Conservation (phyloP, 2,797 vertebrate genomes). For the Hylomyscus alleni region DNA sequence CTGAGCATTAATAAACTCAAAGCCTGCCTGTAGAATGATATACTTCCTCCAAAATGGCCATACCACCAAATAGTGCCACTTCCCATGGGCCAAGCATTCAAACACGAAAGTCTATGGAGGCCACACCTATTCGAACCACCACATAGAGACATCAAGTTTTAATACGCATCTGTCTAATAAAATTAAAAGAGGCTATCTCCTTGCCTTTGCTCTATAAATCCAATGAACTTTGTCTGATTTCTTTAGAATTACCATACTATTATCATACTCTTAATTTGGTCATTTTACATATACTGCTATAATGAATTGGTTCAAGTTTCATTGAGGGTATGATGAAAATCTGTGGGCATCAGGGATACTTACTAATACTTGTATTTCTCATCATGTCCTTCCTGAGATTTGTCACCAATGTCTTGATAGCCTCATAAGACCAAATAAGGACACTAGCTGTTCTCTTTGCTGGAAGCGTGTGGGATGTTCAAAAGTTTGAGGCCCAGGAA, state of each 20-base stretch:
- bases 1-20: not conserved
- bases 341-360: not conserved
- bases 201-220: not conserved
- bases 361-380: not conserved
- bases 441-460: not conserved
- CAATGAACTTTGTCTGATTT: constrained; percentile 3
- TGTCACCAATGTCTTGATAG: not conserved
- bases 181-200: not conserved
- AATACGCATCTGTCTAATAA: constrained; percentile 26
- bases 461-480: not conserved
- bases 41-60: not conserved
- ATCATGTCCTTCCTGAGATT: not conserved
- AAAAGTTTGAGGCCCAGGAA: not conserved
- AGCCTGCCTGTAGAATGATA: not conserved
- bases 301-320: not conserved
- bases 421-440: not conserved
- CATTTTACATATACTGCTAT: not conserved
- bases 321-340: not conserved
- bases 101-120: not conserved
- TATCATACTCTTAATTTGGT: not conserved
- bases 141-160: not conserved
- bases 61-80: not conserved
- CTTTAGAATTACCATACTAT: not conserved
- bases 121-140: not conserved
- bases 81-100: too few relatives aligned